Evolutionary conservation across 2,888 invertebrate genomes (phyloP).

Genomic region (Drosophila cracens): DNA sequence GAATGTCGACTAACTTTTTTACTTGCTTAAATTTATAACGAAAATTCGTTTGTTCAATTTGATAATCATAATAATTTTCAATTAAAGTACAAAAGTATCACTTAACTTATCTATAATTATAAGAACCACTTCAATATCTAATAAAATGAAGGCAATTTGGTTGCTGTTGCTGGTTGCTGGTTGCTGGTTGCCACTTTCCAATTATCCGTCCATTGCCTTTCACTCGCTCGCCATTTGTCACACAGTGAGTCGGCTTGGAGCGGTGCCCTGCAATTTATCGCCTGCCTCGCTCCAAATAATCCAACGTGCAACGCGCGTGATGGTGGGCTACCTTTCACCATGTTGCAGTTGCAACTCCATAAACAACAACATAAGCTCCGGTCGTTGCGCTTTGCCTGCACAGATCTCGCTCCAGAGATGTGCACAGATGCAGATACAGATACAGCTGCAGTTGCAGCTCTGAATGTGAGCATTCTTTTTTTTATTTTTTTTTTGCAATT

Average conservation of each 20-base stretch:
- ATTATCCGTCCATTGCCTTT: slow-evolving; percentile 58
- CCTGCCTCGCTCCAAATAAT: slow-evolving; percentile 49
- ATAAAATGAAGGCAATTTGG: slow-evolving; percentile 39
- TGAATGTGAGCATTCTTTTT: slow-evolving; percentile 36
- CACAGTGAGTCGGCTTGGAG: slow-evolving; percentile 44
- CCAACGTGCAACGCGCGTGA: slow-evolving; percentile 39
- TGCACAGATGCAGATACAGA: slow-evolving; percentile 18
- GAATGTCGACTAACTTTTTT: neutral
- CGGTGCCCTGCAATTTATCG: slow-evolving; percentile 60
- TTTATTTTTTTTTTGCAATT: slow-evolving; percentile 46
- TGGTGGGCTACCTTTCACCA: slow-evolving; percentile 59
- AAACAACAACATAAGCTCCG: slow-evolving; percentile 49
- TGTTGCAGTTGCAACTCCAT: slow-evolving; percentile 47
- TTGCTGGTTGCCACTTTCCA: slow-evolving; percentile 39
- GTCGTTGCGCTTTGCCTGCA: slow-evolving; percentile 24
- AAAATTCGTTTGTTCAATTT: neutral
- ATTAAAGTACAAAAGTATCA: neutral
- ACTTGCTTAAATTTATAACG: neutral
- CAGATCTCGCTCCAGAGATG: slow-evolving; percentile 17
- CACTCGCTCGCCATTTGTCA: slow-evolving; percentile 68
- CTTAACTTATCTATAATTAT: neutral
- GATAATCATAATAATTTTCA: neutral
- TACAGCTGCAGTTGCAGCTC: slow-evolving; percentile 13
- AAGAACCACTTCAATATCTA: neutral
- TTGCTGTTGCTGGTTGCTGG: slow-evolving; percentile 9